Evolutionary conservation across 2,888 invertebrate species (phyloP).

Genomic region (Melinopterus prodromus): DNA sequence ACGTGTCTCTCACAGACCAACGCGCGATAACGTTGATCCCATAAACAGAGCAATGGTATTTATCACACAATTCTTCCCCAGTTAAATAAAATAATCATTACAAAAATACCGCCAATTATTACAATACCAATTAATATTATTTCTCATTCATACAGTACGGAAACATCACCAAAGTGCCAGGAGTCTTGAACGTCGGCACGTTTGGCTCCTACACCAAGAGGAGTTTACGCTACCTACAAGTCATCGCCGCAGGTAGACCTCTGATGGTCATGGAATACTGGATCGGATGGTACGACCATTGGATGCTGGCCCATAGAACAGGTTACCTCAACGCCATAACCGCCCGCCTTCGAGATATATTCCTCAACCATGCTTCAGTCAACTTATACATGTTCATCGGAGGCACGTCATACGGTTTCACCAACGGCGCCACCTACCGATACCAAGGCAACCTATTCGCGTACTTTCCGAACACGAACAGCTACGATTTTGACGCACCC

Average conservation of each 20-base stretch:
- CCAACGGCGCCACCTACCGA: conserved; percentile 49
- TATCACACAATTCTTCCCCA: too few relatives aligned
- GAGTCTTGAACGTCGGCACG: conserved; percentile 63
- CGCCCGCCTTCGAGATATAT: conserved; percentile 42
- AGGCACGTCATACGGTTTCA: conserved; percentile 87
- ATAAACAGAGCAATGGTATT: too few relatives aligned
- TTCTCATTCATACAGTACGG: neutral
- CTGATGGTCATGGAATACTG: conserved; percentile 69
- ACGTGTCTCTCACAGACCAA: too few relatives aligned
- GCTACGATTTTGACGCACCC: conserved; percentile 88
- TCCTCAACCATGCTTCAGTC: conserved; percentile 65
- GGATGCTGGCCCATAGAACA: conserved; percentile 62
- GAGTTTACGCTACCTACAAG: conserved; percentile 40
- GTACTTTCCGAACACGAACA: conserved; percentile 56
- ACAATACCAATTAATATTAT: neutral
- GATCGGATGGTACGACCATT: conserved; percentile 36
- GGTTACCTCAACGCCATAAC: conserved; percentile 35
- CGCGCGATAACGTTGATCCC: too few relatives aligned
- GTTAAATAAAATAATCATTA: too few relatives aligned
- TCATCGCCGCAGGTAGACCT: conserved; percentile 62
- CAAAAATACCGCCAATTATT: too few relatives aligned
- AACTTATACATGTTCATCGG: conserved; percentile 94
- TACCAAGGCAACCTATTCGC: conserved; percentile 33
- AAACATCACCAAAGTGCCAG: neutral
- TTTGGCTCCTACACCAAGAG: conserved; percentile 50